phyloP scores from a whole-genome alignment of 2,888 invertebrate genomes.

The Sarcophaga variegata region DNA sequence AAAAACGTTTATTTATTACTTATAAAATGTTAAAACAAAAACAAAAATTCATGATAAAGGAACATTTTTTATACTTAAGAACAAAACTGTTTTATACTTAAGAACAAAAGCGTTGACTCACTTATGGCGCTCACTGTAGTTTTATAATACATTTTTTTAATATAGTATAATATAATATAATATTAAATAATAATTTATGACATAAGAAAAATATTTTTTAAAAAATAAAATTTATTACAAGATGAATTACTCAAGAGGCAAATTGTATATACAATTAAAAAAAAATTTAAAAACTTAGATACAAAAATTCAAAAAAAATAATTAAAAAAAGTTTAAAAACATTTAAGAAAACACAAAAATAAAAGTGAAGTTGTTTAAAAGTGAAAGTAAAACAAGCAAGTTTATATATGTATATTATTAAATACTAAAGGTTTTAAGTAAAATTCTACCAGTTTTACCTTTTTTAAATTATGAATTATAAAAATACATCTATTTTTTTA shows the following conservation, averaged over 20 bases:
- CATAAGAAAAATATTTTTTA: no score
- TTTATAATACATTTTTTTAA: no score
- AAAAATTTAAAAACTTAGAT: not conserved
- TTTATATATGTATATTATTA: slow-evolving; percentile 5
- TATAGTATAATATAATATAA: no score
- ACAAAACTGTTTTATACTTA: no score
- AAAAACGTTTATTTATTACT: no score
- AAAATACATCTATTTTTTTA: slow-evolving; percentile 60
- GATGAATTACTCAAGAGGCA: slow-evolving; percentile 57
- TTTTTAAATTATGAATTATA: slow-evolving; percentile 64
- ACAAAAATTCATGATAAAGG: no score
- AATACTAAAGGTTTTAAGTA: slow-evolving; percentile 46
- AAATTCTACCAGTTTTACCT: slow-evolving; percentile 81
- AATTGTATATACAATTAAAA: slow-evolving; percentile 48
- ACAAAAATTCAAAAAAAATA: not conserved
- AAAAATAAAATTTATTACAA: not conserved
- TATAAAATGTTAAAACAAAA: no score
- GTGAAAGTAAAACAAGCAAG: slow-evolving; percentile 22
- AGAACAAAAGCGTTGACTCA: no score
- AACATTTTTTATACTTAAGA: no score
- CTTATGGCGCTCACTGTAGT: no score
- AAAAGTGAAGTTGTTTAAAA: slow-evolving; percentile 36
- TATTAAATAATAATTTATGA: no score
- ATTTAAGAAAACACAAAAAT: slow-evolving; percentile 12
- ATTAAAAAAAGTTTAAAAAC: not conserved